Base-by-base conservation (phyloP, 2,888 invertebrate species). In the Byasa hedistus region DNA sequence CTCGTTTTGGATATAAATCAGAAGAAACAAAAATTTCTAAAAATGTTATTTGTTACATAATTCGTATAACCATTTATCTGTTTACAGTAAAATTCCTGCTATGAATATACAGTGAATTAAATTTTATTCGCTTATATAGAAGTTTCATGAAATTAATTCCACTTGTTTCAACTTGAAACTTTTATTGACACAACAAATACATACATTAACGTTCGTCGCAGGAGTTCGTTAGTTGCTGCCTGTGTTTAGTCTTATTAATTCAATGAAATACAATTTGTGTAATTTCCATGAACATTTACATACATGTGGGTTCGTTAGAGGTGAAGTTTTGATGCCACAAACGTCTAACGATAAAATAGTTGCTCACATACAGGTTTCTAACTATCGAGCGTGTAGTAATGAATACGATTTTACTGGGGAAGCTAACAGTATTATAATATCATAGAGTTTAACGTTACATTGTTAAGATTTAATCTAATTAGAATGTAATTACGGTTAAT, bases 351-450 rank as follows among this genome's bases (percentile, higher is more conserved):
- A 66, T 58, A 62, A 58, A 58, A 62, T 62, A 66, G 54, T 57
- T 54, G 57, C 52, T 27, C 52, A 21, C 65, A 27, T 56, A 57
- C 55, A 51, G 48, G 83, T 83, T 80, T 77, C 52, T 58, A 54
- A 21, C 57, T 52, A 44, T 61, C 27, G 24, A 21, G 27, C 57
- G 44, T 48, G 39, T 61, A 66, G 24, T 44, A 55, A 54, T 48
- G 57, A 32, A 63, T 59, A 63, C 65, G 44, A 64, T 59, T 65
- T 58, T 12, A 32, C 66, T 32, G 73, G 70, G 72, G 78, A 77
- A 32, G 52, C 3, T 52, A 44, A 17, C 15, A 44, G 19, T 27
- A 27, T 32, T 32, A 57, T 56, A 12, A 23, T 56, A 24, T 17
- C 54, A 23, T 12, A 23, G 23, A 54, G 21, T 22, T 15, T 22